Evolutionary conservation across 2,113 vertebrate genomes (phyloP).

Genomic region (Butastur rufipennis): DNA sequence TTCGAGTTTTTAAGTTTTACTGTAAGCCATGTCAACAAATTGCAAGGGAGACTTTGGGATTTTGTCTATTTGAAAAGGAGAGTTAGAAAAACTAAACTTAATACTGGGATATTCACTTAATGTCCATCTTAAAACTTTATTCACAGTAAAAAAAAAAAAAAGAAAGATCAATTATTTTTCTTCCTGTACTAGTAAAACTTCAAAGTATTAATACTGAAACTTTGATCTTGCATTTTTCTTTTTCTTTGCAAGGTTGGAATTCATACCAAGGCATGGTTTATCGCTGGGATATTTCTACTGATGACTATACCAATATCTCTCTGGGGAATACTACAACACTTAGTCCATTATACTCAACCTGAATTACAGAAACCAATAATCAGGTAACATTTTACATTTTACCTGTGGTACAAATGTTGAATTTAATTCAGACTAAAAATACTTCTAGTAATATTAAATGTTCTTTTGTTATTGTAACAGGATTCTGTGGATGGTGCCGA

Average conservation of each 20-base stretch:
- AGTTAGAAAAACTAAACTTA: background rate
- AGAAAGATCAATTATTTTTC: background rate
- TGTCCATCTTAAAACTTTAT: background rate
- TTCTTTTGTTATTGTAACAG: constrained; percentile 72
- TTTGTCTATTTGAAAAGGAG: background rate
- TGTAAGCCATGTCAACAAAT: background rate
- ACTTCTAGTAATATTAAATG: background rate
- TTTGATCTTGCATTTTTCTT: background rate
- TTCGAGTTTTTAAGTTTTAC: background rate
- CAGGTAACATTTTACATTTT: constrained; percentile 74
- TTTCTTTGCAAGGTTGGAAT: constrained; percentile 81
- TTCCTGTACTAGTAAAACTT: background rate
- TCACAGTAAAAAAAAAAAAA: background rate
- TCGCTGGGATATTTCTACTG: constrained; percentile 94
- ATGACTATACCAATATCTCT: constrained; percentile 96
- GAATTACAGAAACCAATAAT: constrained; percentile 97
- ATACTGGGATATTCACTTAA: background rate
- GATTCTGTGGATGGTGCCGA: constrained; percentile 99
- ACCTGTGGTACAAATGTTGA: background rate
- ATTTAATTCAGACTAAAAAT: background rate
- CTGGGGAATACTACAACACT: constrained; percentile 95
- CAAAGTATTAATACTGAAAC: background rate
- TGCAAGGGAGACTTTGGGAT: background rate
- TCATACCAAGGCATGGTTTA: constrained; percentile 97
- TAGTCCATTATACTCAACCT: constrained; percentile 96